Evolutionary conservation across 2,113 vertebrate species (phyloP).

Genomic region (Rhegmatorhina hoffmannsi): DNA sequence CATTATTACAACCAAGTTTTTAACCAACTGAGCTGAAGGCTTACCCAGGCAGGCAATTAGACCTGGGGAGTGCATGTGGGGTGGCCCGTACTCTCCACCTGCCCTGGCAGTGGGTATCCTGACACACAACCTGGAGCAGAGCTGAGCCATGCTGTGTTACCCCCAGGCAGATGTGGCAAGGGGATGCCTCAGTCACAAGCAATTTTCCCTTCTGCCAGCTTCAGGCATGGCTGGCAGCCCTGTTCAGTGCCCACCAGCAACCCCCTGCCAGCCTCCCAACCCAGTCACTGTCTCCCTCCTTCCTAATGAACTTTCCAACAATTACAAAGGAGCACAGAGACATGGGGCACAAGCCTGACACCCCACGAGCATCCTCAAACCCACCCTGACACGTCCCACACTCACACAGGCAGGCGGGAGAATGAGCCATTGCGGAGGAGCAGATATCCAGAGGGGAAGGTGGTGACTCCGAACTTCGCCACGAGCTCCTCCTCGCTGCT

Average conservation of each 20-base stretch:
- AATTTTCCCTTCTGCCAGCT: conserved; percentile 71
- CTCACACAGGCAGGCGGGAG: conserved; percentile 85
- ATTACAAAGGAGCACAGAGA: background rate
- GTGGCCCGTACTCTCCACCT: background rate
- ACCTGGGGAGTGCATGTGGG: accelerated
- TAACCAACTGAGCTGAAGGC: background rate
- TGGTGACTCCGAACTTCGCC: conserved; percentile 75
- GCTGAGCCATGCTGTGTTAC: background rate
- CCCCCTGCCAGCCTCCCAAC: conserved; percentile 5
- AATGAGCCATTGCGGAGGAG: conserved; percentile 78
- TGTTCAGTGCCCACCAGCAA: background rate
- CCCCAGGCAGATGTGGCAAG: conserved; percentile 63
- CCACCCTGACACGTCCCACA: accelerated
- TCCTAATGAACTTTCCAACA: conserved; percentile 62
- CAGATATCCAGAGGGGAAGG: conserved; percentile 89
- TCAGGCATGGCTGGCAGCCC: background rate
- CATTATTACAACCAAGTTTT: too few relatives aligned
- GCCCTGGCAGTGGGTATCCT: background rate
- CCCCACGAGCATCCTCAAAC: background rate
- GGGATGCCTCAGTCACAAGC: conserved; percentile 37
- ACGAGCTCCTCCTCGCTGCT: conserved; percentile 76
- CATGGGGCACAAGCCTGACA: background rate
- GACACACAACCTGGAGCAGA: accelerated
- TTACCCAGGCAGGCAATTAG: background rate
- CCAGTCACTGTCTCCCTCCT: conserved; percentile 37